Base-by-base conservation (phyloP, 2,888 invertebrate genomes). In the Platycheirus rosarum region DNA sequence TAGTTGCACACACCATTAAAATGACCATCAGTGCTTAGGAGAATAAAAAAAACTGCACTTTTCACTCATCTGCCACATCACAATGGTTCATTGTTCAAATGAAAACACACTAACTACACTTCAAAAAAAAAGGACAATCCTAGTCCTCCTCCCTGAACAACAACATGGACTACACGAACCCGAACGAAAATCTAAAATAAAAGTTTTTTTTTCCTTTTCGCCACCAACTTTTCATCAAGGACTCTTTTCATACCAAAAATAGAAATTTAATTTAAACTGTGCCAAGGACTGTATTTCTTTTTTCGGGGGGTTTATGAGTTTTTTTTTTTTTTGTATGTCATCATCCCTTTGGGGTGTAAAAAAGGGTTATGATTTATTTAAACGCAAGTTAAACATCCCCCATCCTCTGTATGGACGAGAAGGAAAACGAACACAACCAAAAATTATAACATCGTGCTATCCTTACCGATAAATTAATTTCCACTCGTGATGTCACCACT, bases 241-340 rank as follows among this genome's bases (percentile, higher is more conserved):
- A 82, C 82, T 53, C 53, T 32, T 60, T 66, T 62, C 60, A 62
- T 66, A 51, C 66, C 82, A 18, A 82, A 82, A 82, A 82, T 82
- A 82, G 77, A 77, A 82, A 77, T 77, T 82, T 62, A 82, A 82
- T 82, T 82, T 82, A 82, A 82, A 82, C 76, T 77, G 68, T 82
- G 82, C 82, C 82, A 82, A 82, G 76, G 82, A 77, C 82, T 73
- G 32, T 53, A 46, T 42, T 37, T 18, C 11, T 13, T 23, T 23
- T 29, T 53, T n/a, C 0, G 35, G 8, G 18, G 6, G 29, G 49
- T 29, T 46, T 29, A 13, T 2, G 20, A 20, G 18, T n/a, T 46
- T 57, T 55, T 16, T 13, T 26, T 14, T 13, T 37, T 46, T 53
- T 48, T 48, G 5, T 46, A 32, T 48, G 60, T 55, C 63, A 40